A percentile compares a stretch with the other conserved stretches of the same genome.
These are phyloP conservation scores for Diplodus puntazzo DNA, from an alignment of 2,797 vertebrate genomes.

Conservation along the genomic window DNA sequence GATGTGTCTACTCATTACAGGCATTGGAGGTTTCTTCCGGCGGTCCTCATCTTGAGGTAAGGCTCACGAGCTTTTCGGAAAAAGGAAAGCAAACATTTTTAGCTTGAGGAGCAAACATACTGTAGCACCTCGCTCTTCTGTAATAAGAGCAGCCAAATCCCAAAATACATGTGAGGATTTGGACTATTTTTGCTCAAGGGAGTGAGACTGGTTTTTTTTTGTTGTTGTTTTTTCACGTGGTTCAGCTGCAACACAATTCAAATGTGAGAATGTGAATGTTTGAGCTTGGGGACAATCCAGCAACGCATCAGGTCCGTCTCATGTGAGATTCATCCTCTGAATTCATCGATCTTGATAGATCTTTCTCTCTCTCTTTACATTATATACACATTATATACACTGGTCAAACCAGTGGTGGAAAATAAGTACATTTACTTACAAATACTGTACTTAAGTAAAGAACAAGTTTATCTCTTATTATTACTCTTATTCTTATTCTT, in stretches of 20 bases:
- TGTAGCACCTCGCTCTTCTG: conserved; percentile 13
- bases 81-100: conserved; percentile 45
- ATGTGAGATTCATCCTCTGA: neutral
- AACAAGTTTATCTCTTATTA: no score
- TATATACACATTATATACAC: neutral
- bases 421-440: no score
- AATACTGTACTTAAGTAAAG: no score
- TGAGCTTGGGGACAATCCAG: conserved; percentile 3
- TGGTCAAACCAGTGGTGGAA: no score
- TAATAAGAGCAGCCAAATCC: conserved; percentile 30
- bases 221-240: neutral
- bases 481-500: no score
- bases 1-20: neutral
- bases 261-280: conserved; percentile 7
- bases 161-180: conserved; percentile 37
- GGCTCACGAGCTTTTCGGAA: neutral
- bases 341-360: conserved; percentile 10
- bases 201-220: conserved; percentile 10
- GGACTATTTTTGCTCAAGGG: conserved; percentile 37
- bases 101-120: conserved; percentile 34
- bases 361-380: conserved; percentile 3
- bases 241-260: conserved; percentile 12
- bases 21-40: neutral
- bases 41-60: neutral
- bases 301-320: neutral